Conservation (phyloP, 2,113 vertebrate species). For the Etia nguti region DNA sequence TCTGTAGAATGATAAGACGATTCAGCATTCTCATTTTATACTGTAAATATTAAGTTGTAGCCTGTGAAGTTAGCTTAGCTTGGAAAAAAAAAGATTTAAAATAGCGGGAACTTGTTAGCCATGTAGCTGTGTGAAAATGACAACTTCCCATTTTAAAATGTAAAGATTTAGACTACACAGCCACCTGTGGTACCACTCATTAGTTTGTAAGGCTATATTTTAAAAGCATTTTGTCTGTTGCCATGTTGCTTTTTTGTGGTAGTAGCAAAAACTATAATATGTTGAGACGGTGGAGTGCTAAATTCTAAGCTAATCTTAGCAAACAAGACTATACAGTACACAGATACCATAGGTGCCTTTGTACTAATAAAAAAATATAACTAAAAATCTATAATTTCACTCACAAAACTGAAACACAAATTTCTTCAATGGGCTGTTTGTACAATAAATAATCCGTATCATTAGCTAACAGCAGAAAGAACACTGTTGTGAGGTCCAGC, state of each 20-base stretch:
- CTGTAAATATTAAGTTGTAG: neutral
- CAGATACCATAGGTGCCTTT: neutral
- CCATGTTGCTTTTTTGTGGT: neutral
- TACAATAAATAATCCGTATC: neutral
- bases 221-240: neutral
- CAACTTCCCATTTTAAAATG: neutral
- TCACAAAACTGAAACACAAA: neutral
- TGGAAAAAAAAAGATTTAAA: neutral
- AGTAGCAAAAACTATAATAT: neutral
- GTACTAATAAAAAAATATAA: neutral
- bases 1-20: neutral
- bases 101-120: neutral
- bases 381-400: neutral
- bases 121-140: neutral
- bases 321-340: neutral
- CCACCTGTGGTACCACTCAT: neutral
- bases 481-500: neutral
- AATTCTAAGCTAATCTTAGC: neutral
- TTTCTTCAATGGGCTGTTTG: neutral
- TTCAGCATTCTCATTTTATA: neutral
- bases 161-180: neutral
- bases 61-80: neutral
- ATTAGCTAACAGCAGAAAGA: neutral
- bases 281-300: neutral
- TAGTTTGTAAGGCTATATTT: neutral